Percentiles rank a stretch among this genome's conserved stretches.
Evolutionary conservation across 2,888 invertebrate genomes (phyloP).

Genomic region (Helobdella robusta): DNA sequence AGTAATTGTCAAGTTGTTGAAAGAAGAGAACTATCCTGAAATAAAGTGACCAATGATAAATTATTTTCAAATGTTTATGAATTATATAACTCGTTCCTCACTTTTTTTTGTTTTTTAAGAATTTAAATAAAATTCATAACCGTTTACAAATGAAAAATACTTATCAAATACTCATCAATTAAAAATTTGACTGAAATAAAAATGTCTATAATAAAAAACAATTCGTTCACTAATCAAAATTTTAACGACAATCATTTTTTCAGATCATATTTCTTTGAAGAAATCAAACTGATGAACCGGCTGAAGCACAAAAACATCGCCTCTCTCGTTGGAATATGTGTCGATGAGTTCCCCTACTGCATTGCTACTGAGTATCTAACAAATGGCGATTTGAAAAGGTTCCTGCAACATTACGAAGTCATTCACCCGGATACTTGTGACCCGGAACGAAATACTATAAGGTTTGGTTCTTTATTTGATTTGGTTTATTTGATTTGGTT

Average conservation of each 20-base stretch:
- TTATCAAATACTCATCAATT: too few species aligned
- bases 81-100: too few species aligned
- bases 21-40: background rate
- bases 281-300: background rate
- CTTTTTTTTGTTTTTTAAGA: too few species aligned
- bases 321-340: constrained; percentile 3
- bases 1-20: constrained; percentile 17
- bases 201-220: constrained; percentile 21
- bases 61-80: too few species aligned
- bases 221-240: too few species aligned
- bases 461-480: too few species aligned
- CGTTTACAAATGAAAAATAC: constrained; percentile 17
- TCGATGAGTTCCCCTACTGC: constrained; percentile 20
- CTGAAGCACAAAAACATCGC: constrained; percentile 12
- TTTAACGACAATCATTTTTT: too few species aligned
- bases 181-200: background rate
- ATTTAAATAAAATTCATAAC: constrained; percentile 17
- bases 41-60: constrained; percentile 2
- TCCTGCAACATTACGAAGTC: background rate
- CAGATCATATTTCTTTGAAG: constrained; percentile 1
- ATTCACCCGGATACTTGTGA: background rate
- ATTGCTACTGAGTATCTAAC: constrained; percentile 1
- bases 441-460: background rate
- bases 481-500: too few species aligned
- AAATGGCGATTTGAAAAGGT: constrained; percentile 10